Conservation (phyloP, 2,797 vertebrate species). For the Anas acuta region DNA sequence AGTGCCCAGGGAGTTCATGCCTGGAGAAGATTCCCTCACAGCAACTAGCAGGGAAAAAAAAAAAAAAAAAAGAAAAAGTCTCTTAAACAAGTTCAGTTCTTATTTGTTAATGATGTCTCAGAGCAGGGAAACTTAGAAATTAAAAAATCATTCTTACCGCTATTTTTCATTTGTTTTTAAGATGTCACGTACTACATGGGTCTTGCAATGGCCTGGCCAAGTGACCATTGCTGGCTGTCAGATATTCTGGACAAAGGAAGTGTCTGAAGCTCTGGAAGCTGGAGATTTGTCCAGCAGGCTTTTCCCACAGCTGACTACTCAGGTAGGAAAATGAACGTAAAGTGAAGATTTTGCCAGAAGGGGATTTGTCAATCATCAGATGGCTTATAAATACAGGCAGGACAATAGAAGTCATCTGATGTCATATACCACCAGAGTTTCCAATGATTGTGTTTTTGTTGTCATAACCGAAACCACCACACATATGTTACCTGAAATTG, state of each 20-base stretch:
- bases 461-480: not conserved
- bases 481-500: not conserved
- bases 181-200: constrained; percentile 86
- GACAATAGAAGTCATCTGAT: not conserved
- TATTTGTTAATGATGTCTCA: not conserved
- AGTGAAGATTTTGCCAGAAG: not conserved
- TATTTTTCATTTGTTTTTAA: constrained; percentile 30
- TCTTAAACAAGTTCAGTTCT: not conserved
- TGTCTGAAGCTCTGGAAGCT: constrained; percentile 86
- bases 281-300: constrained; percentile 79
- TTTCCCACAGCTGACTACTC: constrained; percentile 84
- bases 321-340: constrained; percentile 76
- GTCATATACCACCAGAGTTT: not conserved
- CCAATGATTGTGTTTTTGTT: not conserved
- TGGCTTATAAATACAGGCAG: not conserved
- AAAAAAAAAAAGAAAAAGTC: not conserved
- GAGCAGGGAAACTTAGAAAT: not conserved
- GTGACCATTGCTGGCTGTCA: constrained; percentile 94
- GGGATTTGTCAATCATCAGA: not conserved
- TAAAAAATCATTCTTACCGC: not conserved
- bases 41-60: not conserved
- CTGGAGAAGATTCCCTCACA: not conserved
- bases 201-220: constrained; percentile 92
- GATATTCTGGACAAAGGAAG: constrained; percentile 91
- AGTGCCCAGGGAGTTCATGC: no score